Base-by-base conservation (phyloP, 2,113 vertebrate species). In the Anseranas semipalmata region DNA sequence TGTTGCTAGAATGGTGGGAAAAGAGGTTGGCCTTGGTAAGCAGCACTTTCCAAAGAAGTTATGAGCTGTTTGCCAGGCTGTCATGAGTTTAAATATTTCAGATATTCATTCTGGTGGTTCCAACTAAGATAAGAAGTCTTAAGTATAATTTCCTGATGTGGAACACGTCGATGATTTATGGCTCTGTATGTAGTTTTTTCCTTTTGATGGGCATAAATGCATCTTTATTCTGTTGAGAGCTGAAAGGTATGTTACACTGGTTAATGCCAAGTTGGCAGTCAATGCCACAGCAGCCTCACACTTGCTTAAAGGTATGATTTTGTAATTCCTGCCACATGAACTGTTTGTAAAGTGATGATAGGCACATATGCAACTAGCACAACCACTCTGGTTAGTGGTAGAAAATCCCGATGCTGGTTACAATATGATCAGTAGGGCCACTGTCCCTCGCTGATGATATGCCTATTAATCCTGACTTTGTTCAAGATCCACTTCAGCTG, bases 1-100 rank as follows among this genome's bases (percentile, higher is more conserved):
- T 97, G 89, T 97, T 95, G 91, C 82, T 50, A 43, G 70, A 86
- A 59, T 12, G 18, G 77, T 14, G 60, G 89, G 96, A 95, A 95
- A 91, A 84, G 67, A 43, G n/a, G 65, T 85, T 89, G 91, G 89
- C 74, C 66, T 95, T 87, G 93, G 78, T 45, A 77, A 90, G 95
- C 75, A 73, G 62, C 4, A 93, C 70, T 96, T 97, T 95, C 90
- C 95, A 84, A 89, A 93, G 79, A 82, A 91, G 85, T 70, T 17
- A 85, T 39, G 80, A 97, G 90, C 77, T 50, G 16, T 74, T 86
- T 95, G 82, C 73, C 72, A 46, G 21, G 68, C 95, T 96, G 92
- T 94, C 95, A 97, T 83, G 93, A n/a, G 28, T 84, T 93, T 89
- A 96, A 94, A 95, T 87, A 93, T 92, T 96, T 96, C 73, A 95